A percentile compares a stretch with the other conserved stretches of the same genome.
These are phyloP conservation scores for Drosophila borealis DNA, from an alignment of 2,888 invertebrate species.

Conservation along the genomic window DNA sequence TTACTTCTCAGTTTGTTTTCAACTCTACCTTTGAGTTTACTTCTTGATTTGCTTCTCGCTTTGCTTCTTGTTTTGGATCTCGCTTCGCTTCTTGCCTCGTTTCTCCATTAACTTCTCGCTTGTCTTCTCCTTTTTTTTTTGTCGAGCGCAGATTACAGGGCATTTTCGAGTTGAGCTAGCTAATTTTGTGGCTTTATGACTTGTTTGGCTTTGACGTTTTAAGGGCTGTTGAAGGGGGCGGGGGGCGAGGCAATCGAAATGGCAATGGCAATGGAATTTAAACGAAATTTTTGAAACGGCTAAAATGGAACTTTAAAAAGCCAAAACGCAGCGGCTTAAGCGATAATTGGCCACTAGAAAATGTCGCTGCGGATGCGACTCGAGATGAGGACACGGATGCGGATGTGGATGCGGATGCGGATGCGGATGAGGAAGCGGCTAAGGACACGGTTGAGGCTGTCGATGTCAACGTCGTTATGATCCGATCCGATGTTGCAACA, in stretches of 20 bases:
- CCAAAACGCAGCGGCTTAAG: conserved; percentile 65
- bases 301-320: conserved; percentile 64
- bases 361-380: conserved; percentile 43
- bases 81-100: not conserved
- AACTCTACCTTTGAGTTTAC: not conserved
- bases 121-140: not conserved
- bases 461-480: conserved; percentile 13
- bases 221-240: conserved; percentile 25
- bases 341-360: conserved; percentile 78
- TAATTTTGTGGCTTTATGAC: conserved; percentile 31
- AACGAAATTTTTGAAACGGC: conserved; percentile 65
- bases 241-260: conserved; percentile 16
- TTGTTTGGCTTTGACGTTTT: conserved; percentile 57
- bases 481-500: conserved; percentile 27
- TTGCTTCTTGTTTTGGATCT: not conserved
- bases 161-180: not conserved
- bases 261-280: conserved; percentile 77
- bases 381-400: conserved; percentile 5
- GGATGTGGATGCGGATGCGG: not conserved
- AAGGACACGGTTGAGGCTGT: not conserved
- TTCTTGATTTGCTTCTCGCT: not conserved
- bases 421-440: too few relatives aligned
- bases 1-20: not conserved
- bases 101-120: not conserved
- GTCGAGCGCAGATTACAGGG: conserved; percentile 27